These are phyloP conservation scores for Apogon talboti DNA, from an alignment of 2,797 vertebrate genomes.

Conservation along the genomic window DNA sequence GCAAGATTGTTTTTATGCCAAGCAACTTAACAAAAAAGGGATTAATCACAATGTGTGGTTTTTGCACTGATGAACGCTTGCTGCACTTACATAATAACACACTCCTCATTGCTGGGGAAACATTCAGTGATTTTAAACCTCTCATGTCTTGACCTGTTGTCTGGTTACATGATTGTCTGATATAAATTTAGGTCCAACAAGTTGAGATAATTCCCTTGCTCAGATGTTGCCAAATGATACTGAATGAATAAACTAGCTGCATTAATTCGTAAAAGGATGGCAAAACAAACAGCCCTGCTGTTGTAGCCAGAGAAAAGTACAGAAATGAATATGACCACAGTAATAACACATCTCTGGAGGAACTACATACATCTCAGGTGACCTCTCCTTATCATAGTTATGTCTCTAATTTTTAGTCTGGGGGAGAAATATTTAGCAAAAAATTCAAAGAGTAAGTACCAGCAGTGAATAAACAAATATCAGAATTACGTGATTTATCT, in stretches of 20 bases:
- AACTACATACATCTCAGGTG: slow-evolving; percentile 51
- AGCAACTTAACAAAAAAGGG: slow-evolving; percentile 14
- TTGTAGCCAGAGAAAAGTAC: slow-evolving; percentile 42
- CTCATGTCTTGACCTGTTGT: slow-evolving; percentile 8
- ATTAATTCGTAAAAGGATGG: slow-evolving; percentile 42
- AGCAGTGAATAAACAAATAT: slow-evolving; percentile 50
- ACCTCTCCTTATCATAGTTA: slow-evolving; percentile 24
- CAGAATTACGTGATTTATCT: slow-evolving; percentile 33
- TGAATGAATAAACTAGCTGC: slow-evolving; percentile 23
- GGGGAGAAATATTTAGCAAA: slow-evolving; percentile 11
- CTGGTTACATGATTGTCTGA: slow-evolving; percentile 60
- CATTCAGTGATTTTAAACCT: slow-evolving; percentile 30
- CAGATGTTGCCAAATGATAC: slow-evolving; percentile 38
- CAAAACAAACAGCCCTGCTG: slow-evolving; percentile 72
- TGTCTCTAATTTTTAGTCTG: slow-evolving; percentile 38
- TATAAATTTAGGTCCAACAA: slow-evolving; percentile 42
- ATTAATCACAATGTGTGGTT: slow-evolving; percentile 1
- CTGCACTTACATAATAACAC: slow-evolving; percentile 18
- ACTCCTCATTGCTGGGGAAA: slow-evolving; percentile 36
- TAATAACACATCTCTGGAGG: slow-evolving; percentile 34
- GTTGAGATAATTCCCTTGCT: slow-evolving; percentile 33
- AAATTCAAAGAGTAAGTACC: slow-evolving; percentile 55
- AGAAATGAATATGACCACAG: slow-evolving; percentile 29
- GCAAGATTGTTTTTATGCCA: slow-evolving; percentile 6
- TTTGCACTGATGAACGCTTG: slow-evolving; percentile 25